Evolutionary conservation across 2,113 vertebrate species (phyloP), one percentile per base, ranked within the genome.

Genomic region (Crotophaga sulcirostris): DNA sequence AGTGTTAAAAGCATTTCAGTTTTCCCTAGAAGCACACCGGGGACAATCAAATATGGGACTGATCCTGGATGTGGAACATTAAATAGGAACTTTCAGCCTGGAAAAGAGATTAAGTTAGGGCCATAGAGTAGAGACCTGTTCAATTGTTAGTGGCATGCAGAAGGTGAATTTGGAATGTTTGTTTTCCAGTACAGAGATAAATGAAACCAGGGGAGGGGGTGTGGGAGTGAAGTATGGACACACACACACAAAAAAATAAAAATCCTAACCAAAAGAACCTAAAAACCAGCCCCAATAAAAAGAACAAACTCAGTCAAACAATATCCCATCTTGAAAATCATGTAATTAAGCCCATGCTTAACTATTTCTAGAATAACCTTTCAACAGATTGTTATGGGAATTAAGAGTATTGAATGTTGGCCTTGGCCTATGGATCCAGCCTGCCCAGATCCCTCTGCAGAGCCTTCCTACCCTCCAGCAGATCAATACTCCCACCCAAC

Each of bases 341-440:
- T 3, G 9, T 81, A 19, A 63, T 70, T 51, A 81, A 54, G 3
- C 5, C 4, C 8, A 14, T 81, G n/a, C 20, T 69, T 84, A 74
- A n/a, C 31, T 81, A 18, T 60, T 81, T 16, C 11, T 16, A 60
- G 12, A 81, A 25, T 54, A 66, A 87, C 28, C 12, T 0, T 44
- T 42, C 51, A 47, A 10, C 31, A 59, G 62, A 20, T 64, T 80
- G 8, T 49, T 55, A 26, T 42, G 28, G 16, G 26, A 36, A n/a
- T 60, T 52, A n/a, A 28, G 20, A 40, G 13, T 60, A 29, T 36
- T 67, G 78, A 29, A 33, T 2, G 0, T 20, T 83, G 67, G 8
- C 23, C 60, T 74, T 0, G 0, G 11, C 49, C 20, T 24, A 16
- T 62, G 0, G 3, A n/a, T 49, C 16, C 23, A 44, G 13, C 23